Evolutionary conservation across 2,113 vertebrate species (phyloP), one percentile per base, ranked within the genome.

Genomic region (Zosterops lateralis): DNA sequence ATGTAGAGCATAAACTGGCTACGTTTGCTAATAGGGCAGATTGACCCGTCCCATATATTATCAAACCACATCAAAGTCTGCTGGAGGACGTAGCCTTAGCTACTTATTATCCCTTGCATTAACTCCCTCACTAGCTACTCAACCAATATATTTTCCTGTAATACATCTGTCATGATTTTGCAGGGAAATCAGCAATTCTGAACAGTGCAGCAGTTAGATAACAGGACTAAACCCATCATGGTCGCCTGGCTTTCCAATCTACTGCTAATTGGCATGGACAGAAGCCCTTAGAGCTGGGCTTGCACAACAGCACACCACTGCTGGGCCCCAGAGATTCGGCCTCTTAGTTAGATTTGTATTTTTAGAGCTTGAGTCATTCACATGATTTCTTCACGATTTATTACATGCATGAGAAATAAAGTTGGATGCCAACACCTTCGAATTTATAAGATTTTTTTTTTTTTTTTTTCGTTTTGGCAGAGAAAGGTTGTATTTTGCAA

Each of bases 1-100:
- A 96, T 93, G 95, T 96, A 94, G 64, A 96, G 90, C 93, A 92
- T 93, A 95, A 96, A 89, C 93, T 38, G 54, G 75, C 89, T 88
- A 40, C 78, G 79, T 96, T 89, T 96, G 76, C 66, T 89, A 93
- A 94, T 70, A 88, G 57, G 89, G 80, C 89, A 90, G 87, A 92
- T 45, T 89, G 84, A 93, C 90, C 93, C 61, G 12, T 50, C 61
- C 92, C 40, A 85, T 64, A 77, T 87, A 77, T 93, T 85, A 92
- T 66, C 85, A 86, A 70, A 72, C 82, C 77, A 34, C 70, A 86
- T 90, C 89, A 84, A 93, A 96, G 85, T 83, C 81, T 76, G 70
- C 62, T 91, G 61, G 58, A 88, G 89, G 93, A 93, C 26, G 20
- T 56, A 82, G 77, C 38, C 31, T 81, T 38, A 67, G 91, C 74